A percentile compares a stretch with the other conserved stretches of the same genome.
These are phyloP conservation scores for Gulo gulo DNA, from an alignment of 2,113 vertebrate species.

Conservation along the genomic window DNA sequence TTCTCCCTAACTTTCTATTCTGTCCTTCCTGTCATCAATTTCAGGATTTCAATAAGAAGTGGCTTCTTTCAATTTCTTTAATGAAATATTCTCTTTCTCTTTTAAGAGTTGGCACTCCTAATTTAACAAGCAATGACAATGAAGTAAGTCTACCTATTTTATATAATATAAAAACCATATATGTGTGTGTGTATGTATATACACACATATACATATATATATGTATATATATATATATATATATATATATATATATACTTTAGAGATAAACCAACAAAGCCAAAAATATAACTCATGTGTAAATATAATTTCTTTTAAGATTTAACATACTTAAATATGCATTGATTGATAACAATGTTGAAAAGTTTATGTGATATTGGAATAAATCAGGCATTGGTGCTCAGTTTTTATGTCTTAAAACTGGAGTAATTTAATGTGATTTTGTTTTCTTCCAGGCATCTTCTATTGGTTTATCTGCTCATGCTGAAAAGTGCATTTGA, in stretches of 20 bases:
- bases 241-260: not conserved
- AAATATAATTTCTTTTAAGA: not conserved
- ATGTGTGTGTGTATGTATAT: no score
- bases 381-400: conserved; percentile 48
- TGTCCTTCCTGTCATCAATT: not conserved
- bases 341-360: not conserved
- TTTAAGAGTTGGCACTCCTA: not conserved
- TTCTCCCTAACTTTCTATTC: not conserved
- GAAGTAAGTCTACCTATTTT: not conserved
- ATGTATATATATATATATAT: not conserved
- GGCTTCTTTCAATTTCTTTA: not conserved
- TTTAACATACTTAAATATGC: not conserved
- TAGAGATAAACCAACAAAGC: not conserved
- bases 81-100: not conserved
- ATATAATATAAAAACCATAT: not conserved
- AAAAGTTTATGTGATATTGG: conserved; percentile 47
- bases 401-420: conserved; percentile 58
- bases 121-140: not conserved
- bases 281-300: not conserved
- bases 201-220: no score
- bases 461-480: conserved; percentile 68
- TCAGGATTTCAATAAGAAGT: not conserved
- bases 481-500: conserved; percentile 64
- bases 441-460: conserved; percentile 71
- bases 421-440: conserved; percentile 68